Conservation (phyloP, 2,113 vertebrate genomes). For the Trinectes maculatus region DNA sequence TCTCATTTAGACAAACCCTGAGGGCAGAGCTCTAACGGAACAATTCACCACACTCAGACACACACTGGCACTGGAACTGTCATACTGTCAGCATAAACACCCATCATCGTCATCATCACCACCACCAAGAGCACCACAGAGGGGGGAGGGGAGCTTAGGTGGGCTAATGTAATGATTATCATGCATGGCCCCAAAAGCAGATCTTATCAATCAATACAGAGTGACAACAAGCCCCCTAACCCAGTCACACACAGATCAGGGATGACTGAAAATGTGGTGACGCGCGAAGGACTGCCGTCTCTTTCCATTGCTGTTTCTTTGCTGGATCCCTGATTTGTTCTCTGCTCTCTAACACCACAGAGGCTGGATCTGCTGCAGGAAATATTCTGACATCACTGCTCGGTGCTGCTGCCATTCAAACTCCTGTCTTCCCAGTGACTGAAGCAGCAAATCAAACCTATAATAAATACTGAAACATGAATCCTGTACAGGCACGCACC, state of each 20-base stretch:
- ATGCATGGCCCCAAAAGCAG: slow-evolving; percentile 26
- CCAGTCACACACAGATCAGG: background rate
- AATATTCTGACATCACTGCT: slow-evolving; percentile 20
- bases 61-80: slow-evolving; percentile 42
- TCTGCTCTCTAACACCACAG: slow-evolving; percentile 1
- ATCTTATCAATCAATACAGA: slow-evolving; percentile 65
- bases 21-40: slow-evolving; percentile 42
- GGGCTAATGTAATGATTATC: slow-evolving; percentile 39
- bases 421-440: background rate
- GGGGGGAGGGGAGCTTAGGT: slow-evolving; percentile 16
- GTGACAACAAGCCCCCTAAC: slow-evolving; percentile 3
- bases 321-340: background rate
- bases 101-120: slow-evolving; percentile 44
- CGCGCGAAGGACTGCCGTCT: slow-evolving; percentile 46
- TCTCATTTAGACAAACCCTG: slow-evolving; percentile 66
- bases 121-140: slow-evolving; percentile 27
- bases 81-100: slow-evolving; percentile 55
- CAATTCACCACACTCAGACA: slow-evolving; percentile 42
- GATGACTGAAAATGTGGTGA: slow-evolving; percentile 23
- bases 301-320: slow-evolving; percentile 12
- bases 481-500: slow-evolving; percentile 77
- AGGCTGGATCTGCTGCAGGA: slow-evolving; percentile 6
- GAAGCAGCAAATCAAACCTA: background rate
- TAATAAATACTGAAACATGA: background rate
- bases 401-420: slow-evolving; percentile 17